Percentiles rank a stretch among this genome's conserved stretches.
phyloP scores from a whole-genome alignment of 1,140 invertebrate genomes.

The Polypedilum pembai region DNA sequence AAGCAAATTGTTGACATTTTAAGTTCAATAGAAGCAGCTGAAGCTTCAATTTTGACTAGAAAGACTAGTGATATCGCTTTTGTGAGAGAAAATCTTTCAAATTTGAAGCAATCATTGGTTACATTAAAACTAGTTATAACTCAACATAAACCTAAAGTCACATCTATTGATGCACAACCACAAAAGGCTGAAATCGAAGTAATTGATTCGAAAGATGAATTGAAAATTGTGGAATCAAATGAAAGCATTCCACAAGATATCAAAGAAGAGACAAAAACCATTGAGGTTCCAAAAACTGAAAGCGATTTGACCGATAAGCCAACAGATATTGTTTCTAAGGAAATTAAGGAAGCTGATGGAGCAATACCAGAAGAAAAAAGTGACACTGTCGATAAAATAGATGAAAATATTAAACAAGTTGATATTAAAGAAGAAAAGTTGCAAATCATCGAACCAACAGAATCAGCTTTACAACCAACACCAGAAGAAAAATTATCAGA shows the following conservation, averaged over 20 bases:
- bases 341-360: not conserved
- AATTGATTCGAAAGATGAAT: not conserved
- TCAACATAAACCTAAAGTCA: conserved; percentile 5
- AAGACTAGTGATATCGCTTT: not conserved
- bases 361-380: too few species aligned
- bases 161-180: not conserved
- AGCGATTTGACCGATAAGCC: too few species aligned
- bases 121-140: not conserved
- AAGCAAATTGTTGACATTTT: not conserved
- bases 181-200: not conserved
- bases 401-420: too few species aligned
- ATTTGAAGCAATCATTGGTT: not conserved
- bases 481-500: not conserved
- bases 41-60: not conserved
- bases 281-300: not conserved
- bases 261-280: not conserved
- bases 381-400: too few species aligned
- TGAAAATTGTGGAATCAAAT: not conserved
- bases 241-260: not conserved
- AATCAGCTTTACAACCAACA: not conserved
- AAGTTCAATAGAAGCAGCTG: not conserved
- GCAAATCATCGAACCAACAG: not conserved
- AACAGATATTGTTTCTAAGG: too few species aligned
- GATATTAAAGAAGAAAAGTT: too few species aligned
- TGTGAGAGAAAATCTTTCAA: not conserved